A percentile compares a stretch with the other conserved stretches of the same genome.
These are phyloP conservation scores for Eledona agricola DNA, from an alignment of 2,888 invertebrate species.

Conservation along the genomic window DNA sequence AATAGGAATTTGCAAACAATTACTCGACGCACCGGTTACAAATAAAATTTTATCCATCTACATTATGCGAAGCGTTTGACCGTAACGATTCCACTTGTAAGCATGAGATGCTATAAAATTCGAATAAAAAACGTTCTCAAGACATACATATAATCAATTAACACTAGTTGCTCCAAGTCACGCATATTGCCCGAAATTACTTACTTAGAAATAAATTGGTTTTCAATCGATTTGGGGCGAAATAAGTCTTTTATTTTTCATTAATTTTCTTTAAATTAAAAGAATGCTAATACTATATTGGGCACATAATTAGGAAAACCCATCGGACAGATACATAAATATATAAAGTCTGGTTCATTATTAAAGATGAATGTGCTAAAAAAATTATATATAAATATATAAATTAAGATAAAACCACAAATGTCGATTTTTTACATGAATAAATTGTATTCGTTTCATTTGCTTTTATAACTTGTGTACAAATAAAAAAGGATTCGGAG, in stretches of 20 bases:
- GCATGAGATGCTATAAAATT: conserved; percentile 3
- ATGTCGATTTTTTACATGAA: too few species aligned
- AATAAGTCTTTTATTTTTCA: conserved; percentile 7
- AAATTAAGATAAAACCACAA: too few species aligned
- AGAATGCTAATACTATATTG: conserved; percentile 22
- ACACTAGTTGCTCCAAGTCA: conserved; percentile 34
- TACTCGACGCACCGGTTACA: conserved; percentile 15
- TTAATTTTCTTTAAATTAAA: conserved; percentile 22
- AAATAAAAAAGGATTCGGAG: too few species aligned
- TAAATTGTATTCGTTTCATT: too few species aligned
- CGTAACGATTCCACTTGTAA: too few species aligned
- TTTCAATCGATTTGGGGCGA: conserved; percentile 5
- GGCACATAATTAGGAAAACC: conserved; percentile 15
- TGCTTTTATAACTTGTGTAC: too few species aligned
- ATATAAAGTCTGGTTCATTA: too few species aligned
- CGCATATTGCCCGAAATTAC: conserved; percentile 33
- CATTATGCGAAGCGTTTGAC: too few species aligned
- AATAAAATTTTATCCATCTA: conserved; percentile 31
- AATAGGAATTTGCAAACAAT: conserved; percentile 29
- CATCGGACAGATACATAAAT: too few species aligned
- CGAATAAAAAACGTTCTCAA: too few species aligned
- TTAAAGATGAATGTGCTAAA: too few species aligned
- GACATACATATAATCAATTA: conserved; percentile 32
- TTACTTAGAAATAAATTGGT: conserved; percentile 20
- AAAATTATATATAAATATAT: too few species aligned